Conservation (phyloP, 2,113 vertebrate species). For the Poeciliopsis retropinna region DNA sequence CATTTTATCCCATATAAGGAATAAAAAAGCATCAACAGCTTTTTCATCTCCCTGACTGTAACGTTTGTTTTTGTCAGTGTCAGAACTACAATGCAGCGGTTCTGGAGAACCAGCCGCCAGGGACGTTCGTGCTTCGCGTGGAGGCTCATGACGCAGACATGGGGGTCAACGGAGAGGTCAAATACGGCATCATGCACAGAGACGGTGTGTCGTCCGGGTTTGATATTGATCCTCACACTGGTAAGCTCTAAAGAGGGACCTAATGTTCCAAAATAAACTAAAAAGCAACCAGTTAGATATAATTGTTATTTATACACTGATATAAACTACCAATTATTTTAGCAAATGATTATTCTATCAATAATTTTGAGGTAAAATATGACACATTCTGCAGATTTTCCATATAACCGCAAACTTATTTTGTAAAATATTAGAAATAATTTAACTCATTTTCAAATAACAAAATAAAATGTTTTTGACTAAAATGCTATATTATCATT, state of each 20-base stretch:
- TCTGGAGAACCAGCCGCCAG: slow-evolving; percentile 87
- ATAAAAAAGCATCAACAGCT: not conserved
- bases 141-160: slow-evolving; percentile 86
- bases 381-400: no score
- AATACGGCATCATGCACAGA: slow-evolving; percentile 88
- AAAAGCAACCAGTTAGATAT: not conserved
- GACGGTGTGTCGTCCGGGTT: slow-evolving; percentile 84
- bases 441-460: no score
- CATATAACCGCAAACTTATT: no score
- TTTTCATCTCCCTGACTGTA: not conserved
- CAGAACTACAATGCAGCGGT: slow-evolving; percentile 85
- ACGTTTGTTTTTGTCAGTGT: slow-evolving; percentile 75
- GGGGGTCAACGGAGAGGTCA: slow-evolving; percentile 87
- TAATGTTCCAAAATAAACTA: not conserved
- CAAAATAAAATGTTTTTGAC: no score
- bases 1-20: not conserved
- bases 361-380: no score
- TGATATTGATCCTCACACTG: slow-evolving; percentile 84
- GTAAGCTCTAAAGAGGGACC: slow-evolving; percentile 56
- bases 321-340: no score
- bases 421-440: no score
- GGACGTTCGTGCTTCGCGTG: slow-evolving; percentile 82
- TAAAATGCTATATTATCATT: no score
- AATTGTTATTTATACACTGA: not conserved
- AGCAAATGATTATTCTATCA: no score